Conservation (phyloP, 2,797 vertebrate species). For the Danio aesculapii region DNA sequence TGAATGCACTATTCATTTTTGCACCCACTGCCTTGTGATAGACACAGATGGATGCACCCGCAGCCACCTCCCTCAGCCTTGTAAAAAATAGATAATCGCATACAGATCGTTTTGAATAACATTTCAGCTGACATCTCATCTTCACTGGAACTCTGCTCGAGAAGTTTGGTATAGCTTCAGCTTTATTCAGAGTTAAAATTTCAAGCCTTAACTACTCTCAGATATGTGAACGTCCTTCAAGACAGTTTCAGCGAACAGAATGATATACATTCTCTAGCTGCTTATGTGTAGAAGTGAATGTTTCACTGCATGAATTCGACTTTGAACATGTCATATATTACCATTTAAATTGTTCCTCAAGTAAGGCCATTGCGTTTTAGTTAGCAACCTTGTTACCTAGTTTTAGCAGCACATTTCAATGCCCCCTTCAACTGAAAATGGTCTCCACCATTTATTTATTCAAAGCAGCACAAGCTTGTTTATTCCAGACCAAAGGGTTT, state of each 20-base stretch:
- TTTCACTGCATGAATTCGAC: background rate
- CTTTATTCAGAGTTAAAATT: background rate
- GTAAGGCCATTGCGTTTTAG: constrained; percentile 3
- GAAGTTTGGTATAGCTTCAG: background rate
- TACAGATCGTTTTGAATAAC: constrained; percentile 4
- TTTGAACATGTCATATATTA: constrained; percentile 17
- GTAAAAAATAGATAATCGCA: background rate
- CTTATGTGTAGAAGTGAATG: constrained; percentile 5
- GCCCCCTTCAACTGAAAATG: constrained; percentile 1
- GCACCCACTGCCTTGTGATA: background rate
- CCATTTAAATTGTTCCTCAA: constrained; percentile 5
- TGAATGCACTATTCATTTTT: constrained; percentile 65
- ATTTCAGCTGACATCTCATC: constrained; percentile 2
- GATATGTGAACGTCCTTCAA: background rate
- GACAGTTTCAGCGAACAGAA: background rate
- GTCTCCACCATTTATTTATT: constrained; percentile 51
- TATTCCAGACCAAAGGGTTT: constrained; percentile 60
- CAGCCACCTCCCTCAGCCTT: constrained; percentile 21
- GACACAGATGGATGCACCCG: background rate
- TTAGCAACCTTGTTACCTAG: constrained; percentile 22
- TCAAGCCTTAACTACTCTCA: background rate
- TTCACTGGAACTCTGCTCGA: background rate
- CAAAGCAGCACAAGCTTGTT: constrained; percentile 42
- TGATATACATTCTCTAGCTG: background rate
- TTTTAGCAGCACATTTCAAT: constrained; percentile 34